Base-by-base conservation (phyloP, 2,113 vertebrate genomes). In the Todiramphus chloris region DNA sequence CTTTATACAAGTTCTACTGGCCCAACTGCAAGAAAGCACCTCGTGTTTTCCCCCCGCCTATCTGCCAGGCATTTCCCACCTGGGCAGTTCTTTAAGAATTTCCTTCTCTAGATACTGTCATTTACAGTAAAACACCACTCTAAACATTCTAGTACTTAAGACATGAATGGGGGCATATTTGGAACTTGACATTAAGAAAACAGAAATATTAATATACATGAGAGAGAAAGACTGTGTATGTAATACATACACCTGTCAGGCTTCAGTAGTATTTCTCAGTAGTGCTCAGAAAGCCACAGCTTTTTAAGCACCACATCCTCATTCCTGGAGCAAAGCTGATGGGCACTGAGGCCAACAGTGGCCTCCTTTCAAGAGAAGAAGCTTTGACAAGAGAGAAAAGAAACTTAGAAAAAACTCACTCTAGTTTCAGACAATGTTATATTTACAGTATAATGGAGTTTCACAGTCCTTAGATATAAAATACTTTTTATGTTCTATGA, bases 11-110 rank as follows among this genome's bases (percentile, higher is more conserved):
- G 68, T 51, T 73, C 58, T 67, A 73, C 51, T 48, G 48, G 24
- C n/a, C 76, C 80, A 78, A 1, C 2, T 31, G 30, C 55, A 79
- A 59, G 62, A 59, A 76, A 55, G 25, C 21, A 58, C 19, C 88
- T 28, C 0, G 0, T 4, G 25, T 18, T 79, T 51, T 44, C n/a
- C 17, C 21, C 13, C 19, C 39, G 51, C 48, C 66, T 48, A 25
- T 6, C 62, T 67, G 43, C 58, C 3, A 27, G 14, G 48, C 58
- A 37, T 35, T 64, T 68, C 67, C 70, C 15, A 82, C 11, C 27
- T 3, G 3, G 41, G 19, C 37, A n/a, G 23, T 44, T 44, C 31
- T 43, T 43, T 4, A 41, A 15, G 16, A 28, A 58, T 9, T 46
- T 9, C 60, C 30, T 39, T 35, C 27, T n/a, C 24, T 28, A 62